Evolutionary conservation across 2,888 invertebrate genomes (phyloP).

Genomic region (Branchinecta sandiegonensis): DNA sequence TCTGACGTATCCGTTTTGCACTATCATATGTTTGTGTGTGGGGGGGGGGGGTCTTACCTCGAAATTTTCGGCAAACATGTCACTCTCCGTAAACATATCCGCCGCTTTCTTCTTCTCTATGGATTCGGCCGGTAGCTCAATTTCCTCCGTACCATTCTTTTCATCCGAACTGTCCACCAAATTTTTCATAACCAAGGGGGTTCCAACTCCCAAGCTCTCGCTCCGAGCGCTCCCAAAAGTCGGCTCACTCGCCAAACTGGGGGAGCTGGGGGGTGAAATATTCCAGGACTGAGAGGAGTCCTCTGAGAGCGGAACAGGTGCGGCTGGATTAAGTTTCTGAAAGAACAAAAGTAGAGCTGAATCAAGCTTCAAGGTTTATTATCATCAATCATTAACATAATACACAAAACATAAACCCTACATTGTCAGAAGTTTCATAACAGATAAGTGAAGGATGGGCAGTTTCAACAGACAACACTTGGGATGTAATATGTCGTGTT

Average conservation of each 20-base stretch:
- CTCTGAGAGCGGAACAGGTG: slow-evolving; percentile 34
- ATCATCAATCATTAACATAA: too few species aligned
- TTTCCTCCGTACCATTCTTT: slow-evolving; percentile 30
- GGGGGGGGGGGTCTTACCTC: slow-evolving; percentile 41
- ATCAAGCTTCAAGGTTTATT: too few species aligned
- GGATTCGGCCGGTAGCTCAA: slow-evolving; percentile 25
- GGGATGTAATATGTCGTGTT: too few species aligned
- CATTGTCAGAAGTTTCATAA: too few species aligned
- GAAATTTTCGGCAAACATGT: slow-evolving; percentile 59
- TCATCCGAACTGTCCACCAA: slow-evolving; percentile 27
- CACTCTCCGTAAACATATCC: slow-evolving; percentile 83
- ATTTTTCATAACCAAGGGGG: slow-evolving; percentile 10
- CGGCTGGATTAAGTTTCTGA: slow-evolving; percentile 41
- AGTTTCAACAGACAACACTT: too few species aligned
- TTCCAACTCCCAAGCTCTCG: background rate
- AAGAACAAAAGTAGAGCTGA: slow-evolving; percentile 23
- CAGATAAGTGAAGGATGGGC: too few species aligned
- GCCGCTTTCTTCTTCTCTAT: slow-evolving; percentile 48
- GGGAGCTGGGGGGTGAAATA: slow-evolving; percentile 21
- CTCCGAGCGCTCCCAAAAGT: slow-evolving; percentile 16
- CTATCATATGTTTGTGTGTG: too few species aligned
- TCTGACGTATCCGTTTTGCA: too few species aligned
- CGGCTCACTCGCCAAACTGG: slow-evolving; percentile 18
- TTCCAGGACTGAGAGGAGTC: slow-evolving; percentile 38
- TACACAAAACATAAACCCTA: too few species aligned